Percentiles rank a stretch among this genome's conserved stretches.
Conservation (phyloP, 2,888 invertebrate species). For the Cryptophagus acutangulus region DNA sequence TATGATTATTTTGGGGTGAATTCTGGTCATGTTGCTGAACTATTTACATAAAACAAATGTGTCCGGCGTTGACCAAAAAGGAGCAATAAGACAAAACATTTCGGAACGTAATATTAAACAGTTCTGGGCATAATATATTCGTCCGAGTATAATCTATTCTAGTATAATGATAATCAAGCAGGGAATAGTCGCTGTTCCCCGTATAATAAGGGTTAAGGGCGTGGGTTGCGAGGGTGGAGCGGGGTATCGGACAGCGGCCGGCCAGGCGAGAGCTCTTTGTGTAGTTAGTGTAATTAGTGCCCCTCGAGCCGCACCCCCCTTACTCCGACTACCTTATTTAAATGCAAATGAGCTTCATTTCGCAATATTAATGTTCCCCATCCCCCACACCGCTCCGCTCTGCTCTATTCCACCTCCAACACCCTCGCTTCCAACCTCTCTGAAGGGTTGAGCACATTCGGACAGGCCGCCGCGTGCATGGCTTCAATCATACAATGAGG, state of each 20-base stretch:
- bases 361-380: slow-evolving; percentile 80
- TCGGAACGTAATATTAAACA: slow-evolving; percentile 15
- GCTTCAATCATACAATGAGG: slow-evolving; percentile 28
- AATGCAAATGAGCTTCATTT: slow-evolving; percentile 89
- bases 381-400: slow-evolving; percentile 41
- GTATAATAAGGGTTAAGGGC: slow-evolving; percentile 39
- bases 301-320: slow-evolving; percentile 35
- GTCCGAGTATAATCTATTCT: slow-evolving; percentile 46
- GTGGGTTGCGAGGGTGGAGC: slow-evolving; percentile 27
- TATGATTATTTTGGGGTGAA: slow-evolving; percentile 7
- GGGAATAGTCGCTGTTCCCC: slow-evolving; percentile 41
- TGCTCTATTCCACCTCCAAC: slow-evolving; percentile 27
- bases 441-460: slow-evolving; percentile 32
- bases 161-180: slow-evolving; percentile 47
- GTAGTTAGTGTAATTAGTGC: slow-evolving; percentile 53
- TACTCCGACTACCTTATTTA: slow-evolving; percentile 68
- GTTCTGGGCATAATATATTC: slow-evolving; percentile 31
- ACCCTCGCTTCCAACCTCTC: slow-evolving; percentile 4
- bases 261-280: slow-evolving; percentile 51
- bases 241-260: slow-evolving; percentile 46
- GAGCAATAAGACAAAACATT: slow-evolving; percentile 22
- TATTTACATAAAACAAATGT: slow-evolving; percentile 15
- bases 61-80: slow-evolving; percentile 11
- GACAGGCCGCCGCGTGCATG: slow-evolving; percentile 28
- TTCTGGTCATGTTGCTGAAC: slow-evolving; percentile 7